A percentile compares a stretch with the other conserved stretches of the same genome.
Evolutionary conservation across 2,113 vertebrate species (phyloP).

Genomic region (Ginglymostoma cirratum): DNA sequence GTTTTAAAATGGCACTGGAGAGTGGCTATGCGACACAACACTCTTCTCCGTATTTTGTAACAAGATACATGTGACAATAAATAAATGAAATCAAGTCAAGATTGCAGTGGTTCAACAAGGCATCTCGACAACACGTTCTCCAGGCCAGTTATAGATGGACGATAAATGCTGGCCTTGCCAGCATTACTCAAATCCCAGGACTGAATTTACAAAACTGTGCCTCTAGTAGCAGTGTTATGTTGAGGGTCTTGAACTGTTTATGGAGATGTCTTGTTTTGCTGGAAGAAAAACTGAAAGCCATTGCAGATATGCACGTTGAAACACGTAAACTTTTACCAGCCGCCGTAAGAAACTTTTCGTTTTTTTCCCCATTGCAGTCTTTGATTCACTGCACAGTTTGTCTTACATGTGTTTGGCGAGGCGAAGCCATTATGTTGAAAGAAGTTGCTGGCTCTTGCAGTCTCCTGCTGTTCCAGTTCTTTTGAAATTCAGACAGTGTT

Average conservation of each 20-base stretch:
- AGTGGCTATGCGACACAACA: too few species aligned
- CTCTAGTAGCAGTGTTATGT: background rate
- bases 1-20: too few species aligned
- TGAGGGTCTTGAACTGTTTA: background rate
- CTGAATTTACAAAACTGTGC: background rate
- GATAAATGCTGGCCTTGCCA: background rate
- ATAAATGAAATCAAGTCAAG: too few species aligned
- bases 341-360: background rate
- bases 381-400: background rate
- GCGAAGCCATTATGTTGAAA: background rate
- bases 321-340: background rate
- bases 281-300: background rate
- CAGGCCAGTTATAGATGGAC: background rate
- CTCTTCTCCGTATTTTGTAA: too few species aligned
- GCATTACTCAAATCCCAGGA: background rate
- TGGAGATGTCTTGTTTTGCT: background rate
- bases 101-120: background rate
- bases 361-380: background rate
- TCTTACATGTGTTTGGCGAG: background rate
- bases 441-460: background rate
- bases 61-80: too few species aligned
- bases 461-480: slow-evolving; percentile 4
- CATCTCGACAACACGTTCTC: background rate
- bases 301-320: background rate
- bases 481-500: background rate